Evolutionary conservation across 2,797 vertebrate species (phyloP).

Genomic region (Acrossocheilus fasciatus): DNA sequence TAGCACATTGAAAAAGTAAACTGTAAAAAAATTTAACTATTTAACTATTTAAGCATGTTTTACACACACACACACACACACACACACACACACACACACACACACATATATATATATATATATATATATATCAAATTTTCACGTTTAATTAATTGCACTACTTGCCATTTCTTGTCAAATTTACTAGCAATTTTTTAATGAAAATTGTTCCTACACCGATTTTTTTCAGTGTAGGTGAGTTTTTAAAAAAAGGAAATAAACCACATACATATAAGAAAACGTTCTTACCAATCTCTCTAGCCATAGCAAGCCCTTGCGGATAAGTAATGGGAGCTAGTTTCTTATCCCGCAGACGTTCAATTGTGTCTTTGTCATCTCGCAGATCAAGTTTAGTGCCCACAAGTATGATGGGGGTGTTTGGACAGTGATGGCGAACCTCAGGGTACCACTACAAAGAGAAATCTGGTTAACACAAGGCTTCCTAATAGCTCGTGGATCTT

Average conservation of each 20-base stretch:
- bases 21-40: no score
- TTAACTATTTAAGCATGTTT: not conserved
- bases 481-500: not conserved
- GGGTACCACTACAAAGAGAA: constrained; percentile 84
- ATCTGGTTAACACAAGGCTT: not conserved
- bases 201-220: not conserved
- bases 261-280: not conserved
- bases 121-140: no score
- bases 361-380: constrained; percentile 89
- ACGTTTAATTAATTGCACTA: not conserved
- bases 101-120: no score
- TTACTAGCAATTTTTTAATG: not conserved
- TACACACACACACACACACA: no score
- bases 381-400: constrained; percentile 91
- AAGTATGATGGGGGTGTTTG: constrained; percentile 90
- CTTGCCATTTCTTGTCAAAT: not conserved
- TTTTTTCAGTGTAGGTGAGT: not conserved
- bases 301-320: constrained; percentile 90
- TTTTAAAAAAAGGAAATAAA: not conserved
- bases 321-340: constrained; percentile 90
- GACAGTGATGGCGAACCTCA: constrained; percentile 92
- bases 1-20: not conserved
- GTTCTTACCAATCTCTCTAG: constrained; percentile 86
- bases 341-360: constrained; percentile 88
- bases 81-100: no score